Evolutionary conservation across 2,888 invertebrate genomes (phyloP).

Genomic region (Octodonta nipae): DNA sequence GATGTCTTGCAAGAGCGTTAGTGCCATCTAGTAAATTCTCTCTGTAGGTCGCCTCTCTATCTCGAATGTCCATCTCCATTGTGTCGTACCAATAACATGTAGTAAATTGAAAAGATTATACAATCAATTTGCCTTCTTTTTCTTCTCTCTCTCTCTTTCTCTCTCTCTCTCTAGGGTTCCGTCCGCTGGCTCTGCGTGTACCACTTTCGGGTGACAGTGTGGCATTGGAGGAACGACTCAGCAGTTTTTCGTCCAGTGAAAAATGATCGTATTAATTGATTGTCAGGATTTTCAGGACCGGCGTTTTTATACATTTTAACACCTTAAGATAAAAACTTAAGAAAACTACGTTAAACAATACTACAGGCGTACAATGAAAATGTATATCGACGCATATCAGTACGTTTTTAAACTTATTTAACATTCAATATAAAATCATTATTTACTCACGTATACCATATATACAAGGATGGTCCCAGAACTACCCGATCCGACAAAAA

Average conservation of each 20-base stretch:
- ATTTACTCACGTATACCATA: too few species aligned
- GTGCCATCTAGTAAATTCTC: constrained; percentile 20
- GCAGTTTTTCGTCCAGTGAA: neutral
- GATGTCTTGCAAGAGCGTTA: constrained; percentile 8
- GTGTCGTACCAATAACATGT: constrained; percentile 38
- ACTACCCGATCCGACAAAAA: too few species aligned
- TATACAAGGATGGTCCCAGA: too few species aligned
- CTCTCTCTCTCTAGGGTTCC: too few species aligned
- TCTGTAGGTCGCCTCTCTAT: constrained; percentile 23
- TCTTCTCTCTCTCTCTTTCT: too few species aligned
- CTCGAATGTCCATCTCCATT: constrained; percentile 36
- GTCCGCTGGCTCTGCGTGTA: neutral
- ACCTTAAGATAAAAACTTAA: too few species aligned
- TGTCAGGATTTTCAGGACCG: neutral
- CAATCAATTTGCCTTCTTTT: constrained; percentile 36
- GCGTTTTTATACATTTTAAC: too few species aligned
- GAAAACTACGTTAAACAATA: too few species aligned
- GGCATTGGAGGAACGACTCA: neutral
- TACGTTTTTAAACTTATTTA: too few species aligned
- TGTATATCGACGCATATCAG: too few species aligned
- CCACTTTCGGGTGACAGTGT: constrained; percentile 2
- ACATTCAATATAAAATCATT: too few species aligned
- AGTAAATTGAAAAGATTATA: constrained; percentile 38
- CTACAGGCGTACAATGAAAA: too few species aligned
- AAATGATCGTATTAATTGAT: constrained; percentile 1